Evolutionary conservation across 2,797 vertebrate genomes (phyloP).

Genomic region (Diceros bicornis): DNA sequence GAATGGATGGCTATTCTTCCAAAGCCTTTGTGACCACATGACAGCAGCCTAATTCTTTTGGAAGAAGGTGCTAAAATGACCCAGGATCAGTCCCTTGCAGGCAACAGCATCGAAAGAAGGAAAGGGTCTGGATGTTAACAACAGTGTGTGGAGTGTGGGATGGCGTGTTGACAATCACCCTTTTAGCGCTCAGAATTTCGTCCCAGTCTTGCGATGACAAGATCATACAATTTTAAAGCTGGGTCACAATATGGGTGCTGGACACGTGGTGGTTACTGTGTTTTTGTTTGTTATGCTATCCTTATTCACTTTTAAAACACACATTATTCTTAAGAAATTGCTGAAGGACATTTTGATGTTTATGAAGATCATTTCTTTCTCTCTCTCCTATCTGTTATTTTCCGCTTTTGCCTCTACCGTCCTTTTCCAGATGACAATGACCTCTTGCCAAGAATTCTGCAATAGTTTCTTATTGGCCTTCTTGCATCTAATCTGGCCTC

Average conservation of each 20-base stretch:
- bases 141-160: not conserved
- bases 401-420: not conserved
- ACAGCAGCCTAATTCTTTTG: not conserved
- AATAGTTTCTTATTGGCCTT: not conserved
- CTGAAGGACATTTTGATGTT: not conserved
- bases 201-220: not conserved
- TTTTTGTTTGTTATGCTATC: not conserved
- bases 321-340: not conserved
- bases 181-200: not conserved
- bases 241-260: not conserved
- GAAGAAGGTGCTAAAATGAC: not conserved
- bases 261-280: not conserved
- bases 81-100: not conserved
- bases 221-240: not conserved
- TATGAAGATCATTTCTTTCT: not conserved
- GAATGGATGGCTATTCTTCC: not conserved
- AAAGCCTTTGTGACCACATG: not conserved
- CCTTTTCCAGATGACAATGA: not conserved
- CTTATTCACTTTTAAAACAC: not conserved
- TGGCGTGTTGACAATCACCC: not conserved
- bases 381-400: not conserved
- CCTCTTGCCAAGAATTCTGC: not conserved
- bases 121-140: not conserved
- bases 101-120: not conserved
- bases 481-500: not conserved